A percentile compares a stretch with the other conserved stretches of the same genome.
phyloP scores from a whole-genome alignment of 2,113 vertebrate genomes.

The Siniperca chuatsi region DNA sequence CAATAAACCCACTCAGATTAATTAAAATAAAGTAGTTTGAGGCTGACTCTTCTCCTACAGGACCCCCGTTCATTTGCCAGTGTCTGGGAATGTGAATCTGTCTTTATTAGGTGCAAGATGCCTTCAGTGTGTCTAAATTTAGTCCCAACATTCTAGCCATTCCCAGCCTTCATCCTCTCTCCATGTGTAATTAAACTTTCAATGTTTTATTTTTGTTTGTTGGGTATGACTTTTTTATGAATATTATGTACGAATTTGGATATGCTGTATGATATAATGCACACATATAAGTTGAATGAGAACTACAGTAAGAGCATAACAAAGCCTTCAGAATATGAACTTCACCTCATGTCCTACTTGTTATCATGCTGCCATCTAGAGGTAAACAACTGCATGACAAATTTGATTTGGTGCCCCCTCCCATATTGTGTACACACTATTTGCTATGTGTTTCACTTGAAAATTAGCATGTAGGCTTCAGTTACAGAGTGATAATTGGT shows the following conservation, averaged over 20 bases:
- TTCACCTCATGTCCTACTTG: neutral
- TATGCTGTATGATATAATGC: neutral
- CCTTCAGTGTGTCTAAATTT: neutral
- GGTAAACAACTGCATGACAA: neutral
- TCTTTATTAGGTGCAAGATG: neutral
- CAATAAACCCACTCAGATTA: neutral
- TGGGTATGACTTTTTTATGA: neutral
- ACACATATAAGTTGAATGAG: neutral
- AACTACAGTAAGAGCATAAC: neutral
- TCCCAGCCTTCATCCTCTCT: no score
- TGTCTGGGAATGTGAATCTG: neutral
- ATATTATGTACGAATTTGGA: no score
- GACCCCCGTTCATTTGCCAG: neutral
- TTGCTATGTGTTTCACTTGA: neutral
- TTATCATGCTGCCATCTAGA: conserved; percentile 59
- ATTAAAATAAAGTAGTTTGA: neutral
- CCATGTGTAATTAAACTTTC: neutral
- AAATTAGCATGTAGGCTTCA: neutral
- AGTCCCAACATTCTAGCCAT: neutral
- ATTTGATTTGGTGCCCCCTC: fast-evolving
- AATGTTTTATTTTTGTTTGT: neutral
- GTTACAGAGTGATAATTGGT: neutral
- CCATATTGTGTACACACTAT: neutral
- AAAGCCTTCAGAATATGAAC: neutral
- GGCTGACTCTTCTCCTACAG: neutral